phyloP scores from a whole-genome alignment of 2,797 vertebrate species.

The Triplophysa yarkandensis region DNA sequence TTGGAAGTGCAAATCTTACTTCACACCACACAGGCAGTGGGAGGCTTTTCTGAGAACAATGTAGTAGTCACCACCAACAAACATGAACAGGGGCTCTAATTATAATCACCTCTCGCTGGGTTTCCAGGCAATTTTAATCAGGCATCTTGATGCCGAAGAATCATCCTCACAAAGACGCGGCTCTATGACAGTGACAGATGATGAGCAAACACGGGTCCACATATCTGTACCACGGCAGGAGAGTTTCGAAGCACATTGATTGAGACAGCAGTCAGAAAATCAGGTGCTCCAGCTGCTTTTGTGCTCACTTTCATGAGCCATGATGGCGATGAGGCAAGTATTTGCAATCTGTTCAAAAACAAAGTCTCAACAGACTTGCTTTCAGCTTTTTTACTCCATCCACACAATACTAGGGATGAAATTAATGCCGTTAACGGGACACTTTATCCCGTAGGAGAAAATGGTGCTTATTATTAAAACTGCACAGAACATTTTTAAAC shows the following conservation, averaged over 20 bases:
- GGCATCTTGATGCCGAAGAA: conserved; percentile 31
- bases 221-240: conserved; percentile 34
- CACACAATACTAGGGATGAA: conserved; percentile 1
- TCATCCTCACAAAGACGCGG: conserved; percentile 49
- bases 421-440: no score
- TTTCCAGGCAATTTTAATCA: conserved; percentile 57
- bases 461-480: no score
- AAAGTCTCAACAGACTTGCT: conserved; percentile 19
- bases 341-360: conserved; percentile 19
- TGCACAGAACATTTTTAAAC: neutral
- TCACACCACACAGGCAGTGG: conserved; percentile 36
- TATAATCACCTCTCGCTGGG: conserved; percentile 41
- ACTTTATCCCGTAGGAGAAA: no score
- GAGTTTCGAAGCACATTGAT: conserved; percentile 29
- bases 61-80: conserved; percentile 29
- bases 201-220: conserved; percentile 32
- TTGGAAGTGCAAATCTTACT: conserved; percentile 33
- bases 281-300: conserved; percentile 26
- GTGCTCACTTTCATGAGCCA: conserved; percentile 10
- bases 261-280: conserved; percentile 38
- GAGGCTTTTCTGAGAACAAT: conserved; percentile 46
- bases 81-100: conserved; percentile 46
- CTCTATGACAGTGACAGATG: conserved; percentile 39
- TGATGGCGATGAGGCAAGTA: conserved; percentile 19
- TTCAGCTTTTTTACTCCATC: conserved; percentile 10